Evolutionary conservation across 2,797 vertebrate species (phyloP).

Genomic region (Enteromius paludinosus): DNA sequence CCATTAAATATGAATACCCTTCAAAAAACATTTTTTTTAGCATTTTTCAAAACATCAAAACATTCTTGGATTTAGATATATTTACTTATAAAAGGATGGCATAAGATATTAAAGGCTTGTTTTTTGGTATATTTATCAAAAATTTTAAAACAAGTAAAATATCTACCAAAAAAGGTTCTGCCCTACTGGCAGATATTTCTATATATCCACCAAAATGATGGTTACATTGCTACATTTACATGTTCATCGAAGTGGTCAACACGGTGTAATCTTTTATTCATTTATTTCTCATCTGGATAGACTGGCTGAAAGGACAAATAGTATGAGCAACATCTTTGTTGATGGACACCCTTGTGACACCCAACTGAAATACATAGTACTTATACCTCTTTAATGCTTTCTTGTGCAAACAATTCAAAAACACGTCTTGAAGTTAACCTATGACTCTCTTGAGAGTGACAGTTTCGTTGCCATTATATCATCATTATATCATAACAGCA

Average conservation of each 20-base stretch:
- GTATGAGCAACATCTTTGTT: background rate
- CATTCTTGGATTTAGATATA: background rate
- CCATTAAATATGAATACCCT: background rate
- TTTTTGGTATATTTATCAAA: background rate
- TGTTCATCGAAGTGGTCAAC: background rate
- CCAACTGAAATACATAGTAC: background rate
- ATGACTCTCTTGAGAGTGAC: background rate
- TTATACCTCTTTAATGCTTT: background rate
- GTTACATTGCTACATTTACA: no score
- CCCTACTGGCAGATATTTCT: background rate
- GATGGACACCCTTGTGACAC: background rate
- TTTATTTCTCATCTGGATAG: no score
- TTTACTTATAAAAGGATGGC: no score
- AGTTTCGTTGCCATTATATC: background rate
- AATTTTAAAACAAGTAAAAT: background rate
- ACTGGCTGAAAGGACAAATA: background rate
- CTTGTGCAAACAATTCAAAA: background rate
- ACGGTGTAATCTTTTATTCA: no score
- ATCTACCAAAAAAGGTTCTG: background rate
- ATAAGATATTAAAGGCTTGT: background rate
- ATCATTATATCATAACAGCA: background rate
- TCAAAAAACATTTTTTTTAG: no score
- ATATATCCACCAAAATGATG: background rate
- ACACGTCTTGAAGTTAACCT: conserved; percentile 16
- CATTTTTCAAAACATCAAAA: no score